Evolutionary conservation across 1,140 invertebrate genomes (phyloP).

Genomic region (Tyrophagus putrescentiae): DNA sequence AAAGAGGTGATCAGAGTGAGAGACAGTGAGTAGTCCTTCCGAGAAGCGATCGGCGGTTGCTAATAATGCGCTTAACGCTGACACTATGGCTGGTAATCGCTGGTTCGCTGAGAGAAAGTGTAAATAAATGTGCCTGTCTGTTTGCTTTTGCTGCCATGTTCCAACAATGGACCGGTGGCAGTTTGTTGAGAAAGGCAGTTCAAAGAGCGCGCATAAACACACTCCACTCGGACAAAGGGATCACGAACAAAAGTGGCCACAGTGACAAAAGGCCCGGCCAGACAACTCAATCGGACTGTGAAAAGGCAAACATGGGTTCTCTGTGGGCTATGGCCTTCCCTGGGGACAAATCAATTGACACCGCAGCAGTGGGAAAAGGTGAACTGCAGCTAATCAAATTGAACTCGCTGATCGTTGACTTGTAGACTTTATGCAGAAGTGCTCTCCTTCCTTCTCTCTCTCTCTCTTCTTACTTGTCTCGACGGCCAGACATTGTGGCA

Average conservation of each 20-base stretch:
- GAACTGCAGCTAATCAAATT: constrained; percentile 11
- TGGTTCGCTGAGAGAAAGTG: too few species aligned
- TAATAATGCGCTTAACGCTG: too few species aligned
- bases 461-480: too few species aligned
- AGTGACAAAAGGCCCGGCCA: not conserved
- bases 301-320: constrained; percentile 14
- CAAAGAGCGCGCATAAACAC: constrained; percentile 5
- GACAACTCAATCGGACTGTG: constrained; percentile 14
- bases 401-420: not conserved
- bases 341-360: constrained; percentile 11
- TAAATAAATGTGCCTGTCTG: too few species aligned
- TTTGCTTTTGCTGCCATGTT: too few species aligned
- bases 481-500: constrained; percentile 1
- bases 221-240: constrained; percentile 2
- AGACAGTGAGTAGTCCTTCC: too few species aligned
- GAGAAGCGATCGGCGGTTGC: too few species aligned
- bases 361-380: not conserved
- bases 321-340: constrained; percentile 1
- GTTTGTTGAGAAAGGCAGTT: not conserved
- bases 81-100: too few species aligned
- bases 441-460: too few species aligned
- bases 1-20: too few species aligned
- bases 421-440: constrained; percentile 5
- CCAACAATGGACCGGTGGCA: not conserved
- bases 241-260: not conserved